phyloP scores from a whole-genome alignment of 2,113 vertebrate species.

The Monarcha castaneiventris region DNA sequence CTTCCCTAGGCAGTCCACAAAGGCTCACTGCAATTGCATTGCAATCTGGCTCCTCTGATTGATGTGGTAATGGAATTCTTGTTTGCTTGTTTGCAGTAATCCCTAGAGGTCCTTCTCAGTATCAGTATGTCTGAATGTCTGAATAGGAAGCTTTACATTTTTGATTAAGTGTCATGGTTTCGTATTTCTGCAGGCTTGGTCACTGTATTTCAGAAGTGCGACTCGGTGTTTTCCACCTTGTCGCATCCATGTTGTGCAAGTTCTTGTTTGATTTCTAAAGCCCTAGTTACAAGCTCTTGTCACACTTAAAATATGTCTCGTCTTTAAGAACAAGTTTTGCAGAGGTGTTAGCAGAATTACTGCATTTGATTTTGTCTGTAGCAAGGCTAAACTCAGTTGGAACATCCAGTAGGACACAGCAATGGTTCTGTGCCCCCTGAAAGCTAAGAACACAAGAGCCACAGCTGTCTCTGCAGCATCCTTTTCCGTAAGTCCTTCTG shows the following conservation, averaged over 20 bases:
- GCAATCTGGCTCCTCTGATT: background rate
- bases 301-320: background rate
- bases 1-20: background rate
- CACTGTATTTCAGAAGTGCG: background rate
- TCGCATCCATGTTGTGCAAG: background rate
- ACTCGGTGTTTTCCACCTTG: background rate
- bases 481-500: background rate
- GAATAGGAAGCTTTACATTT: background rate
- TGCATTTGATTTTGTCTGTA: background rate
- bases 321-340: background rate
- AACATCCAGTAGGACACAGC: background rate
- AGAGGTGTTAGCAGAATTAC: background rate
- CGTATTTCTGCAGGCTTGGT: background rate
- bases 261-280: background rate
- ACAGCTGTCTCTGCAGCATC: background rate
- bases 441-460: background rate
- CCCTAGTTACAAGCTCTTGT: background rate
- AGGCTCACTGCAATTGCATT: background rate
- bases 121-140: background rate
- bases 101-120: background rate
- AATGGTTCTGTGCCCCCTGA: background rate
- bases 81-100: background rate
- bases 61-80: constrained; percentile 12
- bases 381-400: background rate
- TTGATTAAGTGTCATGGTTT: background rate